Percentiles rank a stretch among this genome's conserved stretches.
Conservation (phyloP, 2,113 vertebrate species). For the Dissostichus mawsoni region DNA sequence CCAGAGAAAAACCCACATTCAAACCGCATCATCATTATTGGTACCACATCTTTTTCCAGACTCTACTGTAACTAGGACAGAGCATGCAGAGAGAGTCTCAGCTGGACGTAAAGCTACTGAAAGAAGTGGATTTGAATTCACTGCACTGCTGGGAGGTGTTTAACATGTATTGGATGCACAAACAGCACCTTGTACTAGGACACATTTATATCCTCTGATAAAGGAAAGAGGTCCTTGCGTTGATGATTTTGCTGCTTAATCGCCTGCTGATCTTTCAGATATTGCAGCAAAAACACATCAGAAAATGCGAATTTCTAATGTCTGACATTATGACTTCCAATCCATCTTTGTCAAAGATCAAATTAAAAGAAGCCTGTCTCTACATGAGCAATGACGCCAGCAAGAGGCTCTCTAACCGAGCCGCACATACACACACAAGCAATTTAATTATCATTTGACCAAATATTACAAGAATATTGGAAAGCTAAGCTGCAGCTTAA, state of each 20-base stretch:
- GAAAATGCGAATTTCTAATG: constrained; percentile 32
- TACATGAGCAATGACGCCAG: constrained; percentile 24
- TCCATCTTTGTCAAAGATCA: constrained; percentile 63
- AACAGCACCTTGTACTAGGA: constrained; percentile 54
- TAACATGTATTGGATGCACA: constrained; percentile 19
- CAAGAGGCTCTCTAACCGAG: constrained; percentile 15
- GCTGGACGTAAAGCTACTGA: constrained; percentile 50
- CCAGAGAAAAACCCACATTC: neutral
- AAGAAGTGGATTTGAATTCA: constrained; percentile 40
- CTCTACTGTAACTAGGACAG: constrained; percentile 30
- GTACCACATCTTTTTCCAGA: constrained; percentile 6
- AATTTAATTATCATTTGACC: constrained; percentile 53
- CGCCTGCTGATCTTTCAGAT: constrained; percentile 19
- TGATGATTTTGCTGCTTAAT: constrained; percentile 18
- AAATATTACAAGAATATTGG: constrained; percentile 18
- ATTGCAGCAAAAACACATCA: constrained; percentile 22
- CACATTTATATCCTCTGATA: constrained; percentile 18
- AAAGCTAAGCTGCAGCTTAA: constrained; percentile 17
- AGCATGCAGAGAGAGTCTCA: constrained; percentile 50
- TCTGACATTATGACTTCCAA: constrained; percentile 28
- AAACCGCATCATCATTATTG: neutral
- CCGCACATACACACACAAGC: neutral
- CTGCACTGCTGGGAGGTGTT: constrained; percentile 49
- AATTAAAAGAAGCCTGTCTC: constrained; percentile 33
- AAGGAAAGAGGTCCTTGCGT: neutral